Base-by-base conservation (phyloP, 2,113 vertebrate species). In the Microtus ochrogaster region DNA sequence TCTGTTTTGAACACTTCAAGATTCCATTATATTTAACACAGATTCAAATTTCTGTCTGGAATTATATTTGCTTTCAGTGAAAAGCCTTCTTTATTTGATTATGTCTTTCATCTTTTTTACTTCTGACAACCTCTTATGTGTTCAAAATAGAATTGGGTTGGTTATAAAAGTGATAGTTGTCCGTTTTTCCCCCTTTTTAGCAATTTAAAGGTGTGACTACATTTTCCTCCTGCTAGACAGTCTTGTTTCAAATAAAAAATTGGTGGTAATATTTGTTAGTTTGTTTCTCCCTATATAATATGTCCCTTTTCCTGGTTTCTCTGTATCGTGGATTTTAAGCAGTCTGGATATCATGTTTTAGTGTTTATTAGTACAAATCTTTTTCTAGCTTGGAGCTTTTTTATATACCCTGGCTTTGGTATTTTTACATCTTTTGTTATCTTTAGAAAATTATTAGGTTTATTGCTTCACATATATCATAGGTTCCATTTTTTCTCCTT, bases 381-480 rank as follows among this genome's bases (percentile, higher is more conserved):
- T n/a, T 70, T 65, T 73, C 44, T 58, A 72, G 3, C 33, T 72
- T 92, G 33, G 24, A 83, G 19, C 8, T 33, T 49, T 70, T 81
- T 3, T 0, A 52, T 0, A 66, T 70, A 33, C 70, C 65, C 30
- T 82, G 39, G 5, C 0, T 33, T 39, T 55, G 79, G 2, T 76
- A 77, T 33, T 90, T 94, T 93, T 61, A 36, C 10, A 52, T 33
- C 28, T 68, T 92, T 90, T 33, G 24, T 82, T 87, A 47, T 72
- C 76, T 92, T 86, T 47, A 13, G 21, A 49, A 92, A 78, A 58
- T 28, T 86, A 14, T 95, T 95, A 30, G 21, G 87, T 26, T 77
- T 76, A 55, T 52, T 7, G 8, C 16, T 68, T 70, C 22, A 66
- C 33, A 33, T 61, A 63, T 91, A 86, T 85, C 30, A 63, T 47